Evolutionary conservation across 2,113 vertebrate species (phyloP).

Genomic region (Neolamprologus sp.): DNA sequence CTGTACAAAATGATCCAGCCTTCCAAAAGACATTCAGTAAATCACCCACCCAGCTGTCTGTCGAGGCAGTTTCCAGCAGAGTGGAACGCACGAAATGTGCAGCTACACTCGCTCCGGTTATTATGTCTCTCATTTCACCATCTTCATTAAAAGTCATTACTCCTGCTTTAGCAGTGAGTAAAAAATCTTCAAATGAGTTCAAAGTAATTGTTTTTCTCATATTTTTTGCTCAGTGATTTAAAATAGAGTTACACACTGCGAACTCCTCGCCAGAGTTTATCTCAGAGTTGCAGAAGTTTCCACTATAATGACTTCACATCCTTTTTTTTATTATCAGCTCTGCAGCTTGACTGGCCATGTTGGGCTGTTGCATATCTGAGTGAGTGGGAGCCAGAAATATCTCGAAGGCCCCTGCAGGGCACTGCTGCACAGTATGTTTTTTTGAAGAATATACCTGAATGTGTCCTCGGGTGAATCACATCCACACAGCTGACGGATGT

Average conservation of each 20-base stretch:
- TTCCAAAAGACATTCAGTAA: background rate
- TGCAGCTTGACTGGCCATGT: background rate
- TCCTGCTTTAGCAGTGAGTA: background rate
- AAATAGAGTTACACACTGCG: background rate
- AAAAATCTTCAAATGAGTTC: background rate
- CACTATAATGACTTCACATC: background rate
- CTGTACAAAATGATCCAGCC: background rate
- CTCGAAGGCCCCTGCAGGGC: background rate
- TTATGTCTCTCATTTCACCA: constrained; percentile 3
- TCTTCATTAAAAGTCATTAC: background rate
- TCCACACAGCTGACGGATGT: background rate
- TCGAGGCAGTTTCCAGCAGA: background rate
- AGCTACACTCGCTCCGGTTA: background rate
- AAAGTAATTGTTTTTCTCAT: background rate
- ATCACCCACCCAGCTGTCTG: background rate
- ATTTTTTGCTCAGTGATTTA: background rate
- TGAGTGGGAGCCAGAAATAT: background rate
- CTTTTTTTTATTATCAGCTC: background rate
- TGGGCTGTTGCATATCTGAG: background rate
- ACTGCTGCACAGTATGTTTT: background rate
- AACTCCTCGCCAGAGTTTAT: constrained; percentile 12
- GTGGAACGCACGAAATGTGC: background rate
- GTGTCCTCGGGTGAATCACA: background rate
- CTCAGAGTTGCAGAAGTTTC: constrained; percentile 23
- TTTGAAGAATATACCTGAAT: background rate